These are phyloP conservation scores for Lochmaea crataegi DNA, from an alignment of 2,888 invertebrate genomes.

Conservation along the genomic window DNA sequence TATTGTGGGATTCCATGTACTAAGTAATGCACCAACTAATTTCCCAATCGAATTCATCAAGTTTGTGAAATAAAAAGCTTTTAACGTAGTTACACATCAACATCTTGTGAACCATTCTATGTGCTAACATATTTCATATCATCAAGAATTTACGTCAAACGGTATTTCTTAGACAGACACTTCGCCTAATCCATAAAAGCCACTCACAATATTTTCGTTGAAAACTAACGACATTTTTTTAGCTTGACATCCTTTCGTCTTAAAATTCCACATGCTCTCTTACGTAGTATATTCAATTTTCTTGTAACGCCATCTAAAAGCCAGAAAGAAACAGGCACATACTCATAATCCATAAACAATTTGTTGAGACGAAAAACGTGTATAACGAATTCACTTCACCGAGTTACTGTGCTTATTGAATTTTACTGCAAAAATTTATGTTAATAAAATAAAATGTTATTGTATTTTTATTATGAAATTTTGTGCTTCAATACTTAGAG, in stretches of 20 bases:
- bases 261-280: conserved; percentile 42
- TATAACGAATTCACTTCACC: conserved; percentile 43
- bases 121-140: neutral
- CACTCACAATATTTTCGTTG: conserved; percentile 16
- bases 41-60: no score
- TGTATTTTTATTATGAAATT: conserved; percentile 19
- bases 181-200: conserved; percentile 15
- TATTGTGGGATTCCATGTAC: no score
- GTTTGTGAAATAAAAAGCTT: neutral
- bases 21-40: no score
- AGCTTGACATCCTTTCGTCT: conserved; percentile 37
- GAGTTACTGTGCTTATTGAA: conserved; percentile 46
- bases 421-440: conserved; percentile 40
- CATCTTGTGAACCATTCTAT: neutral
- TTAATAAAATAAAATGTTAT: conserved; percentile 38
- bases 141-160: conserved; percentile 8
- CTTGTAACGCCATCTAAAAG: conserved; percentile 36
- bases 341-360: conserved; percentile 47
- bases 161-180: neutral
- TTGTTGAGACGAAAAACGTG: conserved; percentile 39
- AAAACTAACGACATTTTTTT: conserved; percentile 27
- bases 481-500: neutral
- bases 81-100: neutral
- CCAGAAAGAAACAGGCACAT: conserved; percentile 36
- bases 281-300: conserved; percentile 41